Conservation (phyloP, 2,888 invertebrate species). For the Leucophora obtusa region DNA sequence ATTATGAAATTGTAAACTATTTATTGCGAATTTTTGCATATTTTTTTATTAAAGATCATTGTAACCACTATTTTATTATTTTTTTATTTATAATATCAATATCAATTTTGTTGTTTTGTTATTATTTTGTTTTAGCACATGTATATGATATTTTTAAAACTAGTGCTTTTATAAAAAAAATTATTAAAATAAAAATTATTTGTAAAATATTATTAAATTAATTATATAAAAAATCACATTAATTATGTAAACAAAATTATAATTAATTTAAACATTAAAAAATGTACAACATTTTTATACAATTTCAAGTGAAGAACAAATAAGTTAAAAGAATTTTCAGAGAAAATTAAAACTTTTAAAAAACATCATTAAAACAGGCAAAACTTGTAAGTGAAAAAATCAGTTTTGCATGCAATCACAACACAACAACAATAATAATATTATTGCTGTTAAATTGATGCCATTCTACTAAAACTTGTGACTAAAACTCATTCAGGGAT, state of each 20-base stretch:
- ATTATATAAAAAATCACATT: neutral
- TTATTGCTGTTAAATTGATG: too few relatives aligned
- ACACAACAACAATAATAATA: too few relatives aligned
- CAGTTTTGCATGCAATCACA: too few relatives aligned
- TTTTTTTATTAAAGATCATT: slow-evolving; percentile 26
- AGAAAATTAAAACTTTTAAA: too few relatives aligned
- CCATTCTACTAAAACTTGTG: too few relatives aligned
- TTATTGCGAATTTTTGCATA: neutral
- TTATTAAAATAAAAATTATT: neutral
- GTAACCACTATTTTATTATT: slow-evolving; percentile 31
- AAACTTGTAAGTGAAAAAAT: too few relatives aligned
- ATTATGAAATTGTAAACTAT: slow-evolving; percentile 40
- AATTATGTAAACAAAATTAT: neutral
- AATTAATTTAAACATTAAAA: neutral
- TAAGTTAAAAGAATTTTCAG: neutral
- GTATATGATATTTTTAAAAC: slow-evolving; percentile 27
- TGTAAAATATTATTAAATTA: neutral
- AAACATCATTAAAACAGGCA: too few relatives aligned
- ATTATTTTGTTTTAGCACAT: slow-evolving; percentile 35
- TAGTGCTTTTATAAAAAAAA: slow-evolving; percentile 18
- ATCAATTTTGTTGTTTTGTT: slow-evolving; percentile 34
- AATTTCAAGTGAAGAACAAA: neutral
- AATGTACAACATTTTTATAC: neutral
- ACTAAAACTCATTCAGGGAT: too few relatives aligned
- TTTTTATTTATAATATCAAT: slow-evolving; percentile 50